Evolutionary conservation across 2,888 invertebrate species (phyloP).

Genomic region (Epirrhoe tristata): DNA sequence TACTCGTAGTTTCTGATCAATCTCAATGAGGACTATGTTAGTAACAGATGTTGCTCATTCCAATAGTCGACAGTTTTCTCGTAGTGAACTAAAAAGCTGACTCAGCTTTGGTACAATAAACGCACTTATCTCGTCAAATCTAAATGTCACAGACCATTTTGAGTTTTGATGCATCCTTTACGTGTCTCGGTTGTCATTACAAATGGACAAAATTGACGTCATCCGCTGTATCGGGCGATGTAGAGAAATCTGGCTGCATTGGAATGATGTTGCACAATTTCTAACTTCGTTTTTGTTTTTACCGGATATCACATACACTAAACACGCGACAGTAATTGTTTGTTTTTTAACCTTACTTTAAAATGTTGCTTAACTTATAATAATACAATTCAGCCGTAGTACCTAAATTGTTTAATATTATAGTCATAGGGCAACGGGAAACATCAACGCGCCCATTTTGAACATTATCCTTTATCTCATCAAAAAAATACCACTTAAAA

Average conservation of each 20-base stretch:
- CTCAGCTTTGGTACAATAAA: slow-evolving; percentile 30
- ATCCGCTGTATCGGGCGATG: slow-evolving; percentile 51
- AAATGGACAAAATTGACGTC: slow-evolving; percentile 60
- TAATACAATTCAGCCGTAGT: no score
- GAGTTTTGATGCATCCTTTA: slow-evolving; percentile 54
- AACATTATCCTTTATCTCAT: background rate
- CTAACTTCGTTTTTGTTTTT: slow-evolving; percentile 7
- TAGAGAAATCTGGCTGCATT: slow-evolving; percentile 35
- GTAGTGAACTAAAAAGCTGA: background rate
- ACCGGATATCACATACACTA: slow-evolving; percentile 4
- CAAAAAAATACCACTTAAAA: background rate
- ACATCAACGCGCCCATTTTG: background rate
- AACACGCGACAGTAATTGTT: background rate
- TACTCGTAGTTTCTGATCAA: no score
- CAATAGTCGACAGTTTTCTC: background rate
- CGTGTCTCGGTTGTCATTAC: slow-evolving; percentile 57
- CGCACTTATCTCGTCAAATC: slow-evolving; percentile 44
- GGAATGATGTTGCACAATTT: slow-evolving; percentile 23
- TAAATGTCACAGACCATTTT: slow-evolving; percentile 47
- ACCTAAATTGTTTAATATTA: no score
- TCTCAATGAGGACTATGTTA: background rate
- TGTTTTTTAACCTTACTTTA: background rate
- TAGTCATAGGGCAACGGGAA: background rate
- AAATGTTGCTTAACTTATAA: no score
- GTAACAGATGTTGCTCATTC: background rate